Percentiles rank a stretch among this genome's conserved stretches.
phyloP scores from a whole-genome alignment of 2,113 vertebrate genomes.

The Cyanoliseus patagonus region DNA sequence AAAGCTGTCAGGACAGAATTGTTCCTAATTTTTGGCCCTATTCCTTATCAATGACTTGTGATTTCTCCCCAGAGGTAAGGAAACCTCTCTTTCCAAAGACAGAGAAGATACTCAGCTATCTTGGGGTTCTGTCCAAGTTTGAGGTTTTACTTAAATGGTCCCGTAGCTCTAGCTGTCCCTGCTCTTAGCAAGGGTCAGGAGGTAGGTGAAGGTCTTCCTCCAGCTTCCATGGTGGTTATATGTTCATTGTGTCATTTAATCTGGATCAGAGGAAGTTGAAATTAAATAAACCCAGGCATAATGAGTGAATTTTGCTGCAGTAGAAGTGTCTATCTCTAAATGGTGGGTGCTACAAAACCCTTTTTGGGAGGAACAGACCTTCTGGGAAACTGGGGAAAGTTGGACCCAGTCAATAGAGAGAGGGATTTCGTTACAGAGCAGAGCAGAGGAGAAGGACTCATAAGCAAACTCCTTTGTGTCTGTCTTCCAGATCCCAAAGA shows the following conservation, averaged over 20 bases:
- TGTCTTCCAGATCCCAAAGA: slow-evolving; percentile 48
- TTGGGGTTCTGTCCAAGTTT: background rate
- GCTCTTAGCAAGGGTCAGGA: background rate
- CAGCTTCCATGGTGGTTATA: background rate
- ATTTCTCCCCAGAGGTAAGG: background rate
- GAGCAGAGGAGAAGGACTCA: background rate
- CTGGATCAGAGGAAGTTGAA: background rate
- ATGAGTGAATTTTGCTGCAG: background rate
- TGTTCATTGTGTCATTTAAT: background rate
- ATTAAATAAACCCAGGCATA: background rate
- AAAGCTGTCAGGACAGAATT: background rate
- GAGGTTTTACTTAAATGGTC: background rate
- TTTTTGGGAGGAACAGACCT: background rate
- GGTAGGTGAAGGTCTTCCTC: background rate
- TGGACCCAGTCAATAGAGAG: background rate
- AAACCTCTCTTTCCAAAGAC: background rate
- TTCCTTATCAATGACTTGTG: background rate
- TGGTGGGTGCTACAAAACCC: background rate
- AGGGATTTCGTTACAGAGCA: background rate
- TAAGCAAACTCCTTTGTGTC: background rate
- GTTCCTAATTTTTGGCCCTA: background rate
- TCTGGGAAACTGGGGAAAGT: background rate
- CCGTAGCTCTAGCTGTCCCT: background rate
- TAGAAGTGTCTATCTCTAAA: background rate
- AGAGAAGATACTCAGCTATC: background rate